Base-by-base conservation (phyloP, 2,797 vertebrate genomes). In the Scleropages formosus region DNA sequence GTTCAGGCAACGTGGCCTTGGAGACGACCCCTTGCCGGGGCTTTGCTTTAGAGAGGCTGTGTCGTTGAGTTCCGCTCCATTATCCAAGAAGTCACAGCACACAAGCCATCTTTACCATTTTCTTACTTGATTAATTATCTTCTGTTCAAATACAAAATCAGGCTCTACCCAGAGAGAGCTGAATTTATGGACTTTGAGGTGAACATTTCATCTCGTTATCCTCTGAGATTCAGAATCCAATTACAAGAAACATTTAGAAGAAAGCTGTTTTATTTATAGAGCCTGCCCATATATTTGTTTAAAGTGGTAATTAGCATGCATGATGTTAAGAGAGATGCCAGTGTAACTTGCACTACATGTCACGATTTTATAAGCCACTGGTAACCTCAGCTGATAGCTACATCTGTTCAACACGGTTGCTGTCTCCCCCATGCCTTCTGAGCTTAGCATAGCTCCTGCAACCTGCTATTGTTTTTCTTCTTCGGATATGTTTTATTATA, bases 71-170 rank as follows among this genome's bases (percentile, higher is more conserved):
- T 20, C 8, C 15, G 20, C 26, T 46, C 15, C 53, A 27, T 69
- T 46, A 46, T 20, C 74, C 26, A 39, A 31, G 56, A n/a, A 61
- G 74, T 31, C 26, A 10, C 15, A 56, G 20, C 56, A 13, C 47
- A 53, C 62, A 27, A 24, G 59, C 47, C 46, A 2, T 65, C 24
- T 13, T 59, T 26, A n/a, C 65, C 31, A 31, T 64, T 22, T 44
- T 60, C 62, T 9, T 49, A 27, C 73, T 53, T 44, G 62, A 74
- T 74, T 65, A n/a, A 74, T 74, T 65, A 67, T 22, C 53, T 64
- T 58, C 51, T 12, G 20, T 61, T 47, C n/a, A 68, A 46, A 60
- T 56, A n/a, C 64, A 46, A 65, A 65, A 67, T 75, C 63, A 63
- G 51, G 58, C 58, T 31, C 71, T 51, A 59, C 46, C 27, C 60